A percentile compares a stretch with the other conserved stretches of the same genome.
These are phyloP conservation scores for Brenthis ino DNA, from an alignment of 2,888 invertebrate species.

Conservation along the genomic window DNA sequence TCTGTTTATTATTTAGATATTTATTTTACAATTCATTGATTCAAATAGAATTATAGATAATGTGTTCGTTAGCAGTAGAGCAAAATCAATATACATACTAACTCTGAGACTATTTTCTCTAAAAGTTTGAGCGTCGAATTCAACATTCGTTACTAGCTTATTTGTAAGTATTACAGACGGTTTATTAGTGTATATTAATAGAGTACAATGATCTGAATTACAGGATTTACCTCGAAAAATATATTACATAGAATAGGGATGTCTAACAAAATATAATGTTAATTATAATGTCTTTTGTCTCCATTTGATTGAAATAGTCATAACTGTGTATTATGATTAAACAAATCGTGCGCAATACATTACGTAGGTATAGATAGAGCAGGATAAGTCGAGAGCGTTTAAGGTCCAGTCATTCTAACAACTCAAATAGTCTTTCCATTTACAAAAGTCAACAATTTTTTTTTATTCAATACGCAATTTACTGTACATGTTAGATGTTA, in stretches of 20 bases:
- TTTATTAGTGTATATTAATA: not conserved
- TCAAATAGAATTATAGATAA: not conserved
- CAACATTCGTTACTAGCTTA: conserved; percentile 10
- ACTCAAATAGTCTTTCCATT: too few species aligned
- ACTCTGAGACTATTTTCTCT: not conserved
- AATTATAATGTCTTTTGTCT: too few species aligned
- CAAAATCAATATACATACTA: too few species aligned
- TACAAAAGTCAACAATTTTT: not conserved
- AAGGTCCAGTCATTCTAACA: too few species aligned
- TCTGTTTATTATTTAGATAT: not conserved
- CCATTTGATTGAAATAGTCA: too few species aligned
- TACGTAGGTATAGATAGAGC: too few species aligned
- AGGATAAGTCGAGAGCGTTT: too few species aligned
- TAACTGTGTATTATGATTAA: too few species aligned
- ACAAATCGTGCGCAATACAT: too few species aligned
- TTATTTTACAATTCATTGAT: not conserved
- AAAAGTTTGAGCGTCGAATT: not conserved
- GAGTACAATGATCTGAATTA: not conserved
- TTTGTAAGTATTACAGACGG: conserved; percentile 3
- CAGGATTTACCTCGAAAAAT: not conserved
- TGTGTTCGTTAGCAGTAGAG: too few species aligned
- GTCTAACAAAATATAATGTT: not conserved
- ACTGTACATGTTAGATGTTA: not conserved
- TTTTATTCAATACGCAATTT: not conserved
- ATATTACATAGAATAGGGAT: not conserved